Evolutionary conservation across 2,113 vertebrate genomes (phyloP), one percentile per base, ranked within the genome.

Genomic region (Gadus macrocephalus): DNA sequence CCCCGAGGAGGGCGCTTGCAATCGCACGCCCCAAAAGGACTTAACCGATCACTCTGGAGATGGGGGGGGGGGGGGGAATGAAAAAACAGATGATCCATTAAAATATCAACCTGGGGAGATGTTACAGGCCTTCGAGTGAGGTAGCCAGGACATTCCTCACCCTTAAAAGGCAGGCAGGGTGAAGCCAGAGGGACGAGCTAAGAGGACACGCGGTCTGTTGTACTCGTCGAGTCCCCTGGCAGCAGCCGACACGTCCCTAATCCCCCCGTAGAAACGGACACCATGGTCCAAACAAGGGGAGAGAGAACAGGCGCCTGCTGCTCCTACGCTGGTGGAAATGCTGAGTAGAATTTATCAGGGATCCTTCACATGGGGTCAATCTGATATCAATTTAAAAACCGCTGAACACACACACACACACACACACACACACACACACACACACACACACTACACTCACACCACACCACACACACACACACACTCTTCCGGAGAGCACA

Each of bases 121-220:
- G 66, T 76, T 28, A 69, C 31, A 60, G 64, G 35, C 67, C 27
- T 59, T 14, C 68, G 38, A 69, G 71, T 38, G 35, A 72, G 19
- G 69, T 68, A 67, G 35, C 28, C 16, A 2, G 17, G 69, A 22
- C 53, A 75, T 78, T 82, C 65, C 69, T 78, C 69, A 75, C 62
- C 74, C 19, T 68, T 77, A 81, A 74, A 85, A 84, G 78, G 70
- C 12, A 73, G 62, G 4, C 16, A 35, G 49, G 22, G 9, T 75
- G 64, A 75, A 60, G 35, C 9, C 42, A 49, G 62, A 17, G 59
- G 27, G 11, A 2, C 66, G 49, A 31, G 20, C 8, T 70, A 67
- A 7, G 16, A 35, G 55, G 74, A 5, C 15, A 19, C 17, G 9
- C n/a, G 19, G 9, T 20, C 17, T 7, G 14, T 17, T 58, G 15